phyloP scores from a whole-genome alignment of 2,888 invertebrate genomes.

The Eutolmus rufibarbis region DNA sequence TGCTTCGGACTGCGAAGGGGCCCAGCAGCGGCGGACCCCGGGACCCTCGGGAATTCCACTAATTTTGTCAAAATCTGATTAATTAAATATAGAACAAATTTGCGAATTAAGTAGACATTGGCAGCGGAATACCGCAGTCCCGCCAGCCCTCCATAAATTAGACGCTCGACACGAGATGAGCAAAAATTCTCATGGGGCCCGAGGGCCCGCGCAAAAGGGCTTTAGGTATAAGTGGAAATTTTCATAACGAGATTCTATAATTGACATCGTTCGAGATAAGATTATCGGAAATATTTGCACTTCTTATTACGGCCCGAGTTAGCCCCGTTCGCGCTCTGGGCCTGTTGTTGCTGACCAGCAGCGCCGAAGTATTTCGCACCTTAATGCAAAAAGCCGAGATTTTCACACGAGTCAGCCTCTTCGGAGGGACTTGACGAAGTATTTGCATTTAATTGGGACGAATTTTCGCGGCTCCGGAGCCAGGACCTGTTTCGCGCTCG shows the following conservation, averaged over 20 bases:
- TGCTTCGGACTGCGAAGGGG: slow-evolving; percentile 38
- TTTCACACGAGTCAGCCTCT: slow-evolving; percentile 39
- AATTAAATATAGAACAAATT: slow-evolving; percentile 49
- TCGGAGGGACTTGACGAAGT: slow-evolving; percentile 17
- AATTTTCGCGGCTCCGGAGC: slow-evolving; percentile 7
- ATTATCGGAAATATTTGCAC: slow-evolving; percentile 51
- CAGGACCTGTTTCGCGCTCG: slow-evolving; percentile 22
- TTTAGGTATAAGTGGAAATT: slow-evolving; percentile 50
- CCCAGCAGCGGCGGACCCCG: not conserved
- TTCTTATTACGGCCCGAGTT: slow-evolving; percentile 49
- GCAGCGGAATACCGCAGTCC: not conserved
- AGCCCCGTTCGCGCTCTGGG: slow-evolving; percentile 47
- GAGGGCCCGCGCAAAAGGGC: slow-evolving; percentile 39
- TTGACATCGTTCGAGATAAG: slow-evolving; percentile 52
- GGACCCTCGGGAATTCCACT: slow-evolving; percentile 45
- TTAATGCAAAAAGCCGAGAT: slow-evolving; percentile 19
- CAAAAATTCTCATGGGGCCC: slow-evolving; percentile 28
- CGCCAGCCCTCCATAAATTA: slow-evolving; percentile 19
- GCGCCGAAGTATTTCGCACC: slow-evolving; percentile 22
- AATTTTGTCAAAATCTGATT: slow-evolving; percentile 48
- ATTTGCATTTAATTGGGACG: slow-evolving; percentile 35
- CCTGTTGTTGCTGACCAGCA: slow-evolving; percentile 44
- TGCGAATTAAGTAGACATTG: slow-evolving; percentile 19
- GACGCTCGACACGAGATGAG: slow-evolving; percentile 4
- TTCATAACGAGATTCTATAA: slow-evolving; percentile 51